phyloP scores from a whole-genome alignment of 2,113 vertebrate species.

The Gulo gulo region DNA sequence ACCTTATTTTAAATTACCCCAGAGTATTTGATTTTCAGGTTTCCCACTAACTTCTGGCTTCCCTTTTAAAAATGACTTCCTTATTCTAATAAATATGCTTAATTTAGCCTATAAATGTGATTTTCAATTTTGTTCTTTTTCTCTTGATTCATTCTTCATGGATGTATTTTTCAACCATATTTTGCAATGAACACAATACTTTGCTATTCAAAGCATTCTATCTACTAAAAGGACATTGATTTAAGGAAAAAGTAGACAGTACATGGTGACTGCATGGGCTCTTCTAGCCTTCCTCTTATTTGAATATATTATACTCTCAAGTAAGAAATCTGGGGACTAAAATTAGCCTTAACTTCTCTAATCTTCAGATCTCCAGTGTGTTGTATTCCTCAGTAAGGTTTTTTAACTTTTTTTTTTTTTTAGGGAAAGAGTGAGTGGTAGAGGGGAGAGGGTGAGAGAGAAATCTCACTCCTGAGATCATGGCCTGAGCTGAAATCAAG shows the following conservation, averaged over 20 bases:
- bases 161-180: background rate
- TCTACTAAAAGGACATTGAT: background rate
- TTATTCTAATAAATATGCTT: background rate
- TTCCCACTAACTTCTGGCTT: background rate
- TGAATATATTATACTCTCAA: background rate
- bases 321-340: background rate
- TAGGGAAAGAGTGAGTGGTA: background rate
- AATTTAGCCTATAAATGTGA: background rate
- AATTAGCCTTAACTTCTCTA: background rate
- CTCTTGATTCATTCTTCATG: background rate
- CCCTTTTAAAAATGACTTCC: background rate
- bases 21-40: background rate
- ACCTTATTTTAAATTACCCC: background rate
- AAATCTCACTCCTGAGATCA: too few species aligned
- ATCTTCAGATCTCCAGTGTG: background rate
- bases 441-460: too few species aligned
- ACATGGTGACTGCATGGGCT: accelerated
- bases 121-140: background rate
- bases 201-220: background rate
- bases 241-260: background rate
- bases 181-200: background rate
- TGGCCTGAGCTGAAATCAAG: background rate
- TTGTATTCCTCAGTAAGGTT: background rate
- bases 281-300: background rate
- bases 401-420: background rate